Evolutionary conservation across 2,888 invertebrate species (phyloP), one percentile per base, ranked within the genome.

Genomic region (Amphipyra tragopoginis): DNA sequence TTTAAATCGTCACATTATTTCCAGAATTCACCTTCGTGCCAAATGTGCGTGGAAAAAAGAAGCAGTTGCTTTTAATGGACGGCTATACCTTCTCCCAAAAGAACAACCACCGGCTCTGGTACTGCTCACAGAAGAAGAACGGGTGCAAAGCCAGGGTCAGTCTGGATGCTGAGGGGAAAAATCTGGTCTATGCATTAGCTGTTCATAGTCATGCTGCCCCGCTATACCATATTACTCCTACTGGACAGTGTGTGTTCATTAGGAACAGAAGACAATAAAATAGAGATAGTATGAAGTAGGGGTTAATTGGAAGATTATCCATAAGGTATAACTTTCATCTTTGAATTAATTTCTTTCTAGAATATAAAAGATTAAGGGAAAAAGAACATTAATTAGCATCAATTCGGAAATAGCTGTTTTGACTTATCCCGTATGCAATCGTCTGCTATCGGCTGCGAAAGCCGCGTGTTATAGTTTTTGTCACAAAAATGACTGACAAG

Each of bases 21-120:
- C n/a, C 61, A 79, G 77, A 72, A 36, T 77, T 65, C 8, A 67
- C 55, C 15, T 71, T 80, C 36, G 71, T 82, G 54, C 77, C 79
- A 5, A 66, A 70, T 11, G n/a, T n/a, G n/a, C n/a, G n/a, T n/a
- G 65, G 71, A 9, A 60, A 63, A n/a, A 81, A 79, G 40, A 69
- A 74, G 10, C 62, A 64, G 10, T 55, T 78, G 8, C 62, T 84
- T 44, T 52, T 82, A 9, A 52, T 75, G 0, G 78, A 47, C 11
- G 65, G 83, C 0, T 86, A 69, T 42, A 85, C 86, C 0, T 87
- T 81, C 47, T 77, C 84, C 0, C 76, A 77, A 11, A 77, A 68
- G 34, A 78, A 67, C 10, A 69, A 67, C 14, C 69, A 55, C 14
- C 59, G 72, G 0, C 72, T 75, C 11, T 85, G 82, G 84, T 85